phyloP scores from a whole-genome alignment of 2,797 vertebrate genomes.

The Hyperoplus immaculatus region DNA sequence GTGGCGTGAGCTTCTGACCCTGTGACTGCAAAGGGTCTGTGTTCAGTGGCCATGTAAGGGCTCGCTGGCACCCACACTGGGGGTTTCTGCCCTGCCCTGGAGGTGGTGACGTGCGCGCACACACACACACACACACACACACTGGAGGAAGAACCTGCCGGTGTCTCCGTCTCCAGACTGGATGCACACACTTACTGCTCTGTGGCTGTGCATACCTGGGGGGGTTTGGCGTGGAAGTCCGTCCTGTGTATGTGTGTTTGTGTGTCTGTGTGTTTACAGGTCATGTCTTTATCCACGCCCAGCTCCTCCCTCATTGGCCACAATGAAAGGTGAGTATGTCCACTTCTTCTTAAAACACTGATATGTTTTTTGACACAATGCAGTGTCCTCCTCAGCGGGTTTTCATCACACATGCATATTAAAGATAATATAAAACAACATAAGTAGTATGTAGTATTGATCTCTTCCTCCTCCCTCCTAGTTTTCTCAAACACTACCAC shows the following conservation, averaged over 20 bases:
- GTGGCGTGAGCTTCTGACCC: slow-evolving; percentile 79
- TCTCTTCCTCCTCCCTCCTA: neutral
- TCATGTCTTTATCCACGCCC: slow-evolving; percentile 43
- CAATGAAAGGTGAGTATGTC: slow-evolving; percentile 61
- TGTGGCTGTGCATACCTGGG: slow-evolving; percentile 72
- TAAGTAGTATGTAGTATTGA: slow-evolving; percentile 16
- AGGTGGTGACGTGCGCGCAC: slow-evolving; percentile 58
- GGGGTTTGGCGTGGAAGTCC: slow-evolving; percentile 55
- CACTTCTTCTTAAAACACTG: slow-evolving; percentile 18
- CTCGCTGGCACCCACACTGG: slow-evolving; percentile 72
- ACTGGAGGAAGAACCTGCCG: slow-evolving; percentile 56
- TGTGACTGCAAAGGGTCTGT: slow-evolving; percentile 79
- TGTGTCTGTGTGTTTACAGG: slow-evolving; percentile 37
- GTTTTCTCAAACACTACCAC: too few species aligned
- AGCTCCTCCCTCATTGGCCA: slow-evolving; percentile 50
- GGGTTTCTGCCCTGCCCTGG: slow-evolving; percentile 69
- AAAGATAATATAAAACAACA: slow-evolving; percentile 21
- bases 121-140: slow-evolving; percentile 39
- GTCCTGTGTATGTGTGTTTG: slow-evolving; percentile 28
- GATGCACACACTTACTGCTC: slow-evolving; percentile 72
- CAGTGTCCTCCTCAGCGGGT: neutral
- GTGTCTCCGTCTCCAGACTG: slow-evolving; percentile 64
- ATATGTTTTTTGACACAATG: slow-evolving; percentile 32
- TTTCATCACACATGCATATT: neutral
- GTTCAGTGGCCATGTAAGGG: slow-evolving; percentile 83